Conservation (phyloP, 2,113 vertebrate genomes). For the Brienomyrus brachyistius region DNA sequence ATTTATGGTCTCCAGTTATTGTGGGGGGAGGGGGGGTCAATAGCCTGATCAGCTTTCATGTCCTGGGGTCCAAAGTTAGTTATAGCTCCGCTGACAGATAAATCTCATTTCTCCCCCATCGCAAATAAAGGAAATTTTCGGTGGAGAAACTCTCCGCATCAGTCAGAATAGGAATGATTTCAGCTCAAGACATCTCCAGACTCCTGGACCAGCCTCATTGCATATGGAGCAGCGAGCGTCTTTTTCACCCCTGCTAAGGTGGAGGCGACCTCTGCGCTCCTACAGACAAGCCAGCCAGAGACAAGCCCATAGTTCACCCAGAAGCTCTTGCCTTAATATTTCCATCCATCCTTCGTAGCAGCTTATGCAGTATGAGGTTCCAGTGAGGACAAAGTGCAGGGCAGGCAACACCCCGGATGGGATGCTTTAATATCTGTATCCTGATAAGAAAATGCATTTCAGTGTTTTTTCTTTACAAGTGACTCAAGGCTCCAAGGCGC, state of each 20-base stretch:
- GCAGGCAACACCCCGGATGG: not conserved
- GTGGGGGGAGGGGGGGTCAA: not conserved
- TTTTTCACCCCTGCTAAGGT: not conserved
- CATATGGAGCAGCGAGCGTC: not conserved
- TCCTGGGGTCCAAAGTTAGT: constrained; percentile 11
- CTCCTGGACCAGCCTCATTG: not conserved
- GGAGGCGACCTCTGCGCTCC: not conserved
- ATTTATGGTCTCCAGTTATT: constrained; percentile 7
- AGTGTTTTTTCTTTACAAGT: not conserved
- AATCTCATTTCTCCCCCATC: not conserved
- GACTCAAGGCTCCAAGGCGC: not conserved
- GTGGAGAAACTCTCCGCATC: not conserved
- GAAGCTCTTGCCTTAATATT: not conserved
- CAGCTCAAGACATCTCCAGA: not conserved
- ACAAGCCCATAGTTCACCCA: not conserved
- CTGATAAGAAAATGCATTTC: not conserved
- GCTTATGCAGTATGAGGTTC: not conserved
- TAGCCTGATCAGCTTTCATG: not conserved
- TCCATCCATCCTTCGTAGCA: not conserved
- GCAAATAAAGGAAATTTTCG: not conserved
- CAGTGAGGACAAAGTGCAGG: not conserved
- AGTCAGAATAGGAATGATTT: not conserved
- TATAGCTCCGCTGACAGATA: constrained; percentile 11
- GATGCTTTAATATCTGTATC: not conserved
- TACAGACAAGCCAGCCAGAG: not conserved